Base-by-base conservation (phyloP, 2,888 invertebrate species). In the Lumbricus terrestris region DNA sequence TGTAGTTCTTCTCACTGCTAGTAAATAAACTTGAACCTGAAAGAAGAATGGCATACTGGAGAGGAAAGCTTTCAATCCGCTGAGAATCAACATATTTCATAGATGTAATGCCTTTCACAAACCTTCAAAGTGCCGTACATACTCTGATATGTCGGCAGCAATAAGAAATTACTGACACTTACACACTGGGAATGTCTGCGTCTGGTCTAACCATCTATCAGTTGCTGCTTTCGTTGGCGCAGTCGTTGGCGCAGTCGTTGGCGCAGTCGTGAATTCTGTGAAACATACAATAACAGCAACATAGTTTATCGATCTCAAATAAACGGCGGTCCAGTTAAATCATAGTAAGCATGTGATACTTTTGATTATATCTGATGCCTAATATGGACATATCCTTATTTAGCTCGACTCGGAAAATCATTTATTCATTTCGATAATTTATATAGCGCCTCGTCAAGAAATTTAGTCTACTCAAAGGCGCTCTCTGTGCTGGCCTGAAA, bases 171-270 rank as follows among this genome's bases (percentile, higher is more conserved):
- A 11, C 18, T 20, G 34, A 11, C 37, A 85, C 85, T 85, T 85
- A 85, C 85, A 85, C 35, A 35, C 23, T 37, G 85, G 85, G 35
- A 85, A 8, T 85, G 85, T 85, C 85, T 85, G 85, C n/a, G 85
- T 85, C 18, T 85, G 85, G 16, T 85, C 85, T 35, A 85, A 23
- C 85, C 85, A 85, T 85, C 37, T 85, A 35, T 85, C 85, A 23
- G 85, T 85, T 85, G 85, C 35, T 34, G 85, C 13, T 37, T 85
- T 35, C 35, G 34, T 20, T 34, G 16, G 34, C 35, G 85, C n/a
- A 13, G 85, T 85, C n/a, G 85, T 85, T n/a, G n/a, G n/a, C n/a
- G n/a, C n/a, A n/a, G n/a, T n/a, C n/a, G n/a, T n/a, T n/a, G n/a
- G n/a, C n/a, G n/a, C n/a, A n/a, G n/a, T n/a, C n/a, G 85, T 85